phyloP scores from a whole-genome alignment of 2,888 invertebrate genomes.

The Tetragonisca angustula region DNA sequence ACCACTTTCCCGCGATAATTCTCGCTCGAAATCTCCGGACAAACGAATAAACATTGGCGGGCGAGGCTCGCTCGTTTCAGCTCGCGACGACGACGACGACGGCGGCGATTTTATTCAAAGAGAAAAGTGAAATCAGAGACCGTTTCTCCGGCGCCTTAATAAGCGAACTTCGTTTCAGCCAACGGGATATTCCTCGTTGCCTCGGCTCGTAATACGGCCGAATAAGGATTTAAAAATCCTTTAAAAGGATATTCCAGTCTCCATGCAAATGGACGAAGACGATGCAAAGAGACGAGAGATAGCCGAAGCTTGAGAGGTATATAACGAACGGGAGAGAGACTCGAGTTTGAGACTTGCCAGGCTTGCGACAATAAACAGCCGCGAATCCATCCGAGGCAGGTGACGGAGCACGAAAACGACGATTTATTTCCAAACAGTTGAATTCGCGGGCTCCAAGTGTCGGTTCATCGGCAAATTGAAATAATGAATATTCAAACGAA shows the following conservation, averaged over 20 bases:
- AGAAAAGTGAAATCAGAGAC: slow-evolving; percentile 18
- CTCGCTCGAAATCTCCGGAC: background rate
- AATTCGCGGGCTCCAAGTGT: slow-evolving; percentile 4
- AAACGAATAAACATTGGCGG: slow-evolving; percentile 4
- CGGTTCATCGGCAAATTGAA: slow-evolving; percentile 22
- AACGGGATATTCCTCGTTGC: background rate
- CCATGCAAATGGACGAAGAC: slow-evolving; percentile 1
- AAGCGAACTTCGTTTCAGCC: slow-evolving; percentile 21
- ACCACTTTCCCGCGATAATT: slow-evolving; percentile 1
- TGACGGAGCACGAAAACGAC: background rate
- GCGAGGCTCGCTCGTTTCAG: background rate
- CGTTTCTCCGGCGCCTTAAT: slow-evolving; percentile 15
- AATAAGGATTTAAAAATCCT: slow-evolving; percentile 20
- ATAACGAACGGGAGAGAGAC: background rate
- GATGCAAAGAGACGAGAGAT: background rate
- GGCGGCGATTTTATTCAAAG: slow-evolving; percentile 13
- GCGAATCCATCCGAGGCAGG: background rate
- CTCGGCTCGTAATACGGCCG: slow-evolving; percentile 7
- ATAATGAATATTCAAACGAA: slow-evolving; percentile 37
- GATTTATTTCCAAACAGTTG: slow-evolving; percentile 1
- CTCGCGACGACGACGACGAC: background rate
- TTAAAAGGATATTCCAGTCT: slow-evolving; percentile 18
- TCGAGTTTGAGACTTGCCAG: too few relatives aligned
- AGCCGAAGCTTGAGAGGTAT: background rate
- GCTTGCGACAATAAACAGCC: background rate